These are phyloP conservation scores for Aphelocoma californica DNA, from an alignment of 2,797 vertebrate genomes.

Conservation along the genomic window DNA sequence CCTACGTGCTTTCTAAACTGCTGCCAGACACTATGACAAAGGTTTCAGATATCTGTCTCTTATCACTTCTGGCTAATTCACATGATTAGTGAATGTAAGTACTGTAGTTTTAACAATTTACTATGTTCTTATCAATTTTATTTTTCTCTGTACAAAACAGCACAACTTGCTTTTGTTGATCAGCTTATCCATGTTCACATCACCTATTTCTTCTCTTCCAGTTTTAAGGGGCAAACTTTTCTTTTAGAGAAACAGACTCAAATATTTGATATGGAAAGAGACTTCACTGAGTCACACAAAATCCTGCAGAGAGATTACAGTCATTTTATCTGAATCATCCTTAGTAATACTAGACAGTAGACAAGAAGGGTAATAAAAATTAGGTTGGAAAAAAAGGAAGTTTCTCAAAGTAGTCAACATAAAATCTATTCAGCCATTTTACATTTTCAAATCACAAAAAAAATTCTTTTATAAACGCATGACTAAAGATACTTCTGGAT, in stretches of 20 bases:
- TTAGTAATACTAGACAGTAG: neutral
- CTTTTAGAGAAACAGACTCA: neutral
- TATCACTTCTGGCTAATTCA: neutral
- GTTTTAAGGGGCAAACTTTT: neutral
- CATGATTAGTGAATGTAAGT: neutral
- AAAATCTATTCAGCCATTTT: neutral
- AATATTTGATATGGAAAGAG: neutral
- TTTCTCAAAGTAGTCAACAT: neutral
- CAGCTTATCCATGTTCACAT: neutral
- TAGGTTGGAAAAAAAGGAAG: neutral
- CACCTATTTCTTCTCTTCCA: neutral
- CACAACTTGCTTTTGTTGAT: neutral
- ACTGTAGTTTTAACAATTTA: neutral
- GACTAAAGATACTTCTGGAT: neutral
- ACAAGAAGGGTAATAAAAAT: neutral
- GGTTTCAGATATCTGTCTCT: neutral
- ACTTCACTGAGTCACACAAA: neutral
- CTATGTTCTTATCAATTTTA: neutral
- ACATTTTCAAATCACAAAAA: neutral
- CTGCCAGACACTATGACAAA: neutral
- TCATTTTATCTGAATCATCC: neutral
- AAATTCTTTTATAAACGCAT: neutral
- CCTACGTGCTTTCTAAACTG: neutral
- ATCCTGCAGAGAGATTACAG: neutral
- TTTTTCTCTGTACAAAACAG: neutral